Evolutionary conservation across 1,140 invertebrate genomes (phyloP), one percentile per base, ranked within the genome.

Genomic region (Mycetomoellerius zeteki): DNA sequence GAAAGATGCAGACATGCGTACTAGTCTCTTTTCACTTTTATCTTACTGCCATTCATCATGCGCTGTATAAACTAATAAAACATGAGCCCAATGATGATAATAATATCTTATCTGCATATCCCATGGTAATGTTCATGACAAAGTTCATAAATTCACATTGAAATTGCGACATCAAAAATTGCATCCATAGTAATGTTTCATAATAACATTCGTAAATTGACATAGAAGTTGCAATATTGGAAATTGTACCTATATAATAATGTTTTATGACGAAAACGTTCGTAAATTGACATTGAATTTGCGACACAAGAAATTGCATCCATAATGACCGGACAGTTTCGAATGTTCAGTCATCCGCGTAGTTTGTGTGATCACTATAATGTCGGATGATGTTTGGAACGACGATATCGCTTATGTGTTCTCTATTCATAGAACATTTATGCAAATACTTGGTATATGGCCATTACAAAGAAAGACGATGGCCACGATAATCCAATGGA

Each of bases 351-450:
- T 60, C 50, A 47, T 60, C 3, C 52, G 37, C 0, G 24, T 14
- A 43, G 33, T 60, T 73, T 27, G 6, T 47, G n/a, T 16, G 58
- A 60, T 19, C 21, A 58, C 14, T 14, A 43, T 62, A 76, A 85
- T 85, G 82, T 64, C 58, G 21, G 16, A 27, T 54, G 72, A 65
- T 62, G n/a, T 16, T 14, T 85, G 82, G 82, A 85, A 85, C 21
- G 47, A 85, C 27, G 72, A 77, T 43, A 27, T 77, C 27, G 56
- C 58, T 4, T 85, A 76, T 43, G 82, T 0, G 8, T 85, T 85
- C 33, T 77, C 58, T 14, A 85, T 6, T 33, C 82, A 77, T n/a
- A 85, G 43, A 77, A 52, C 50, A 27, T 5, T 62, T 14, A 85
- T 77, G 82, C 21, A 54, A 52, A 33, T 64, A 27, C 3, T 76